phyloP scores from a whole-genome alignment of 2,113 vertebrate species.

The Chaetura pelagica region DNA sequence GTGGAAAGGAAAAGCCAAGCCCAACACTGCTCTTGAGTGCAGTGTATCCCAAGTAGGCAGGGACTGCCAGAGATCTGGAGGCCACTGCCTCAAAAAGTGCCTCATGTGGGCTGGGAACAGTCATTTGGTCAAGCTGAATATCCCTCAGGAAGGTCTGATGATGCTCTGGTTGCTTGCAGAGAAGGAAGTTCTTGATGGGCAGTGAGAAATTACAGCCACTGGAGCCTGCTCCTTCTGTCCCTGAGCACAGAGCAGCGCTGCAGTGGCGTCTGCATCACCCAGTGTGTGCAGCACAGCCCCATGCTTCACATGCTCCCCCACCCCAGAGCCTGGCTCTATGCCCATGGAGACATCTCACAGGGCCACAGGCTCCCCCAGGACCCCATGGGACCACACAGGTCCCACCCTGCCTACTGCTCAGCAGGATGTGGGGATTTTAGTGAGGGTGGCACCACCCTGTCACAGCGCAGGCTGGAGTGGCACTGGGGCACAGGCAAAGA shows the following conservation, averaged over 20 bases:
- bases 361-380: neutral
- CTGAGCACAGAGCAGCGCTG: neutral
- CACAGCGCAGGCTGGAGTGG: neutral
- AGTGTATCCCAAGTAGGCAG: neutral
- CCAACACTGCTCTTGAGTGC: accelerated
- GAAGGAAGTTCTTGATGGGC: neutral
- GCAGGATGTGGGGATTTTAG: neutral
- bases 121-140: neutral
- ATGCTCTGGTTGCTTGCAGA: neutral
- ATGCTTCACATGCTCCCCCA: neutral
- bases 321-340: neutral
- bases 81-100: neutral
- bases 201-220: neutral
- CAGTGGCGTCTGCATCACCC: neutral
- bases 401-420: neutral
- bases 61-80: neutral
- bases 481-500: neutral
- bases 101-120: neutral
- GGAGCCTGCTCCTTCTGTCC: neutral
- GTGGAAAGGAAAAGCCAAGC: neutral
- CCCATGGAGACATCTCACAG: neutral
- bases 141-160: neutral
- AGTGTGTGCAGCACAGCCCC: neutral
- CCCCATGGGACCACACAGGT: accelerated
- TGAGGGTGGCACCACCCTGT: neutral